A percentile compares a stretch with the other conserved stretches of the same genome.
Conservation (phyloP, 2,888 invertebrate species). For the Pristionchus mayeri region DNA sequence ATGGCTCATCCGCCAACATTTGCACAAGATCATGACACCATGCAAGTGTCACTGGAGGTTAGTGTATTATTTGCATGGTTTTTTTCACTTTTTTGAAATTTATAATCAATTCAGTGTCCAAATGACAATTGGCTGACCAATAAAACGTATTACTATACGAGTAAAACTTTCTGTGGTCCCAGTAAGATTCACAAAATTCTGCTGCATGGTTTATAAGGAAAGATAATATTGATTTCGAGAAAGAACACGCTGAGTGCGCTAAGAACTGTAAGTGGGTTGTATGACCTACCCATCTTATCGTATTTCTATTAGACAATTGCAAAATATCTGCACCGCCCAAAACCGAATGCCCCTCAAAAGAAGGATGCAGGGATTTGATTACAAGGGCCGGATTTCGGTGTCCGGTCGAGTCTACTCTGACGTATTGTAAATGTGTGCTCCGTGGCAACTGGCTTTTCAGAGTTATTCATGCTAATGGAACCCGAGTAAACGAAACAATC, state of each 20-base stretch:
- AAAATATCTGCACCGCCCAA: not conserved
- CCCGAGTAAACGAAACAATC: not conserved
- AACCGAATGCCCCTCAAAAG: not conserved
- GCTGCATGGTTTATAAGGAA: not conserved
- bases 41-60: no score
- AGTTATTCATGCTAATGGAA: not conserved
- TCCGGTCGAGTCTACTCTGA: not conserved
- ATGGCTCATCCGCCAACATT: no score
- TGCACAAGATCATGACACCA: no score
- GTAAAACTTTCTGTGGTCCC: not conserved
- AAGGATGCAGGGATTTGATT: not conserved
- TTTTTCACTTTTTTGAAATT: no score
- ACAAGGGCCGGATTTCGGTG: not conserved
- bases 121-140: not conserved
- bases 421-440: not conserved
- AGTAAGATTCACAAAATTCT: not conserved
- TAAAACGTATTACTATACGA: not conserved
- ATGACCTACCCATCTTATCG: not conserved
- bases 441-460: not conserved
- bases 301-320: not conserved
- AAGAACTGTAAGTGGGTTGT: not conserved
- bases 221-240: not conserved
- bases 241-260: not conserved
- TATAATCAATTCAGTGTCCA: not conserved
- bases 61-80: no score